A percentile compares a stretch with the other conserved stretches of the same genome.
These are phyloP conservation scores for Thecocarcelia acutangulata DNA, from an alignment of 2,888 invertebrate genomes.

Conservation along the genomic window DNA sequence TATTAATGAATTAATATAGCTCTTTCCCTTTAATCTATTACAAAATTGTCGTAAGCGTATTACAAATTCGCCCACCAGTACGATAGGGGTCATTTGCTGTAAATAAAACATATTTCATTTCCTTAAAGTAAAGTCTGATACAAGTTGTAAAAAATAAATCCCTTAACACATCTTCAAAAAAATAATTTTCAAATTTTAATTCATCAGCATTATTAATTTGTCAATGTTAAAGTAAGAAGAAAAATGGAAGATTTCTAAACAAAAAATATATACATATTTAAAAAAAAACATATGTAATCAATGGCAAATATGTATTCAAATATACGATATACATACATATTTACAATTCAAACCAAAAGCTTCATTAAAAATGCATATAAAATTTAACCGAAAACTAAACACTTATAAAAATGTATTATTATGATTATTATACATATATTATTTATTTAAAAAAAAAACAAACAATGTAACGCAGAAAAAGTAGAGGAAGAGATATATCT, in stretches of 20 bases:
- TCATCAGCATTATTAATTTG: background rate
- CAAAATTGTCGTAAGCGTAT: too few relatives aligned
- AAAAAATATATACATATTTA: background rate
- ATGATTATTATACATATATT: too few relatives aligned
- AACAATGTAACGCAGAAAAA: background rate
- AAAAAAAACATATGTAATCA: constrained; percentile 15
- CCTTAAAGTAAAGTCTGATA: background rate
- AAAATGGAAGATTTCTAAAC: background rate
- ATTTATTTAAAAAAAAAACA: background rate
- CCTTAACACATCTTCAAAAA: too few relatives aligned
- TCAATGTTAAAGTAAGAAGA: background rate
- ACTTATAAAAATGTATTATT: background rate
- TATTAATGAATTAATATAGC: too few relatives aligned
- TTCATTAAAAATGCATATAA: constrained; percentile 4
- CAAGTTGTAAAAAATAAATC: background rate
- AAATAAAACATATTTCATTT: too few relatives aligned
- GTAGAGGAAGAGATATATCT: background rate
- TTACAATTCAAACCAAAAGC: constrained; percentile 11
- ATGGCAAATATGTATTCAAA: constrained; percentile 14
- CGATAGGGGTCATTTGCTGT: too few relatives aligned
- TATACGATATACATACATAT: background rate
- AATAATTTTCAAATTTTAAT: too few relatives aligned
- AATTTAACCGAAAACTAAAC: background rate
- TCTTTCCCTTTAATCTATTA: too few relatives aligned
- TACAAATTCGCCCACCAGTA: too few relatives aligned